Evolutionary conservation across 2,888 invertebrate genomes (phyloP), one percentile per base, ranked within the genome.

Genomic region (Cheilosia grossa): DNA sequence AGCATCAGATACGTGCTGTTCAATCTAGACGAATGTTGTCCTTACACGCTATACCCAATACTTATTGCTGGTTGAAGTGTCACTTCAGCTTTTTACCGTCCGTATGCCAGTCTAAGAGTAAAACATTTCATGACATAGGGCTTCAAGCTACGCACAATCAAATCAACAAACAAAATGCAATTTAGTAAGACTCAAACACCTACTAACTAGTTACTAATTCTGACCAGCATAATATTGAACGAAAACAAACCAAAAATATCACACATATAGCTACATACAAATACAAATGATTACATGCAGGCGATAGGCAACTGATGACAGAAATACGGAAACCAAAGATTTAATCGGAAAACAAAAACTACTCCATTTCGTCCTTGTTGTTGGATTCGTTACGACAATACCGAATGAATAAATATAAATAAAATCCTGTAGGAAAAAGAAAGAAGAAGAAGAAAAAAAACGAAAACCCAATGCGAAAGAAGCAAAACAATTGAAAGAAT

Each of bases 21-120:
- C 13, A 2, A 13, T 37, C 3, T 37, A 13, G 13, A 44, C 27
- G 17, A 44, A 24, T 6, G 19, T 15, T 4, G 19, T 63, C 7
- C 37, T 64, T 47, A 64, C 2, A 24, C 37, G 15, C 9, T 47
- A 27, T 27, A 37, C 4, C 37, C 13, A 64, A n/a, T 9, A 21
- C 6, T 5, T 4, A 37, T 7, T 37, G 37, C 33, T 17, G 15
- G 17, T 47, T 27, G 7, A 9, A 44, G 44, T 47, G 30, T 30
- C 27, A 30, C 30, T 30, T 47, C 15, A 17, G 61, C 33, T 40
- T 40, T 40, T 40, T 10, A 40, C 19, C 27, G 53, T 24, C 33
- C 61, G 63, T 47, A 70, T 63, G 73, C 63, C 73, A 73, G 73
- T 54, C 73, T 73, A 53, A 44, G 63, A 54, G 37, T 73, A 24